Evolutionary conservation across 2,888 invertebrate species (phyloP), one percentile per base, ranked within the genome.

Genomic region (Orchesellides sinensis): DNA sequence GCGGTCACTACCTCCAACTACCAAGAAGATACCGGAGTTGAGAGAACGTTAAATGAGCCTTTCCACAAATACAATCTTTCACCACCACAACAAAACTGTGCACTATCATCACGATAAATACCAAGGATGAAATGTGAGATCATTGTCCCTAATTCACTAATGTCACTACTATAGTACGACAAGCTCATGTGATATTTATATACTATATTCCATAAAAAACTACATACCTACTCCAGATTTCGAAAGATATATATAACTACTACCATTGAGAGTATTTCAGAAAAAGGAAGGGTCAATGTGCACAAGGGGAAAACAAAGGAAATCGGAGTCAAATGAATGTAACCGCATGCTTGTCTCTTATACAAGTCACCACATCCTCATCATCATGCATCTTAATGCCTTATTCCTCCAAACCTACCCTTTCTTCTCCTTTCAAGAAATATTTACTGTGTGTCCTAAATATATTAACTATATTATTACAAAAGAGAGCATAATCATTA

Each of bases 401-500:
- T 27, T 56, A 5, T 56, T 45, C 21, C 12, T n/a, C 12, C 45
- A 25, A 40, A 40, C 21, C 3, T 10, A 23, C 40, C 10, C 2
- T 4, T 65, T 65, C 45, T 49, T 17, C 52, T 52, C 52, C 52
- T 17, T 17, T 49, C 27, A 27, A 25, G 23, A 21, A 21, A 54
- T n/a, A n/a, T n/a, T n/a, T n/a, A n/a, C n/a, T n/a, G n/a, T n/a
- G 12, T 2, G 23, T 54, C n/a, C n/a, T n/a, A n/a, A n/a, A 32
- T 59, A 59, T 12, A 40, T 63, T 63, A 63, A 40, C 35, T 40
- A 17, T 27, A 17, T 77, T 32, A 77, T 77, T 69, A 77, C 40
- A 59, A 66, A 65, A 52, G 56, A 40, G 65, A 68, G 59, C 40
- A 52, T 59, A 68, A 73, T 73, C 73, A 80, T 66, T 49, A 59